A percentile compares a stretch with the other conserved stretches of the same genome.
phyloP scores from a whole-genome alignment of 2,888 invertebrate genomes.

The Drosophila pseudotalamancana region DNA sequence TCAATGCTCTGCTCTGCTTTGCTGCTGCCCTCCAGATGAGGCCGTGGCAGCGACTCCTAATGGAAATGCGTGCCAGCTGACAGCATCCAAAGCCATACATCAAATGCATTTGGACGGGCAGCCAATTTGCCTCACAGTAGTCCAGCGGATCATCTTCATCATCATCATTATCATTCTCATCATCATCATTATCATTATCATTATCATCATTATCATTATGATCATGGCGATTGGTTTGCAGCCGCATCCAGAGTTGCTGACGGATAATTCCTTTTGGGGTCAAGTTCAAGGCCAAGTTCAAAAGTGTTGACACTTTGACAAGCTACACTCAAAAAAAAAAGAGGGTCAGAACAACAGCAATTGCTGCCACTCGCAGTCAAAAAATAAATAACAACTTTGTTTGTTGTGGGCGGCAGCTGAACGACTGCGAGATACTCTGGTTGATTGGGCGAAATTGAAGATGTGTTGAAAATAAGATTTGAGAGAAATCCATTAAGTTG shows the following conservation, averaged over 20 bases:
- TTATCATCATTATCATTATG: constrained; percentile 5
- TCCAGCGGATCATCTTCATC: constrained; percentile 6
- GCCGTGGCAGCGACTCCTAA: constrained; percentile 48
- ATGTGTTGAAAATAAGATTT: too few relatives aligned
- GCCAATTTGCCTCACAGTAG: constrained; percentile 66
- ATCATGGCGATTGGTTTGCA: neutral
- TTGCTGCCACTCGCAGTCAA: constrained; percentile 22
- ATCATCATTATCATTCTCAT: neutral
- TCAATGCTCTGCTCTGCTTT: neutral
- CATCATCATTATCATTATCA: neutral
- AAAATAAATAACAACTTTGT: constrained; percentile 1
- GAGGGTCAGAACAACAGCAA: constrained; percentile 31
- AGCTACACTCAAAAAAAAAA: constrained; percentile 29
- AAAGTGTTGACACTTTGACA: constrained; percentile 52
- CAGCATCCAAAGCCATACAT: constrained; percentile 64
- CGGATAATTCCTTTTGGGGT: constrained; percentile 24
- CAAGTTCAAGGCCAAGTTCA: constrained; percentile 62
- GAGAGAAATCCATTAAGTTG: too few relatives aligned
- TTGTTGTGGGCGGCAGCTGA: neutral
- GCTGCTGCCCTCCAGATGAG: constrained; percentile 30
- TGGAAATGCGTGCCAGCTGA: constrained; percentile 47
- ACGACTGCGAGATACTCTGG: constrained; percentile 12
- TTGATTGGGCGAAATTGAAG: neutral
- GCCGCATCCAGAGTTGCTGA: neutral
- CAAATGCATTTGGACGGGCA: constrained; percentile 61